Conservation (phyloP, 2,888 invertebrate genomes). For the Rotaria sp. region DNA sequence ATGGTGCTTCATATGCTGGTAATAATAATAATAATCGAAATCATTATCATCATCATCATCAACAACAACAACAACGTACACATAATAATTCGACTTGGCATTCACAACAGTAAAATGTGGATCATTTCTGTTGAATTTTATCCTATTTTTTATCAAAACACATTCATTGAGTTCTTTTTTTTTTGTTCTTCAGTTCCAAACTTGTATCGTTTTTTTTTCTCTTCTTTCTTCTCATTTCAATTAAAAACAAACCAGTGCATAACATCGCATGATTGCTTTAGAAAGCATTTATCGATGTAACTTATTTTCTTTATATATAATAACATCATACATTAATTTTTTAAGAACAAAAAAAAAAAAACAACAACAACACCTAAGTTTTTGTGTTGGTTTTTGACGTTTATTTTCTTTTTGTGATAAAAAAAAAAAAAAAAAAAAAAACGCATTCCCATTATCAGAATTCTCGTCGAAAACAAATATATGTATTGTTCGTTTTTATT, state of each 20-base stretch:
- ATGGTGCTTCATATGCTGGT: not conserved
- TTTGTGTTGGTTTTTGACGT: not conserved
- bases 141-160: not conserved
- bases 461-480: not conserved
- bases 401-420: not conserved
- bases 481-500: not conserved
- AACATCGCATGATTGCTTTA: not conserved
- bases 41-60: not conserved
- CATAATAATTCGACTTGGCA: not conserved
- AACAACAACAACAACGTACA: constrained; percentile 7
- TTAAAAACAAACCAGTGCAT: not conserved
- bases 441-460: not conserved
- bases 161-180: not conserved
- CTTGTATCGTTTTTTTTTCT: not conserved
- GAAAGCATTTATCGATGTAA: not conserved
- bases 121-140: not conserved
- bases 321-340: not conserved
- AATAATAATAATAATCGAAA: not conserved
- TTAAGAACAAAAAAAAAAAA: not conserved
- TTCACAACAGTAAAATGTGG: not conserved
- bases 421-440: too few relatives aligned
- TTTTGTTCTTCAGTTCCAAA: not conserved
- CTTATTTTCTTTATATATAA: not conserved
- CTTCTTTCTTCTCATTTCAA: not conserved
- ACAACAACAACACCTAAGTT: not conserved